Conservation (phyloP, 1,140 invertebrate species). For the Phocides pigmalion region DNA sequence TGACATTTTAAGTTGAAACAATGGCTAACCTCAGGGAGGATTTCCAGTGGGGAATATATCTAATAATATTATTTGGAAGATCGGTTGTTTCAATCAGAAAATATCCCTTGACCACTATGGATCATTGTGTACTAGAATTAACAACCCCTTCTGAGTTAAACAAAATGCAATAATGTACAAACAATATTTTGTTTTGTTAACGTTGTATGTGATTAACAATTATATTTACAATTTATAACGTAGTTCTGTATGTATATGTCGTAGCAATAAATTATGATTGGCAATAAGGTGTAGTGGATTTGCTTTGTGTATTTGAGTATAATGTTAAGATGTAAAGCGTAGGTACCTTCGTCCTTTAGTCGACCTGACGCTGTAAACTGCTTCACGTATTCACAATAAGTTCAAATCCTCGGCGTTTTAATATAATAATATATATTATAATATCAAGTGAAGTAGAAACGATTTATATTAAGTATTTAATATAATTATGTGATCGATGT, state of each 20-base stretch:
- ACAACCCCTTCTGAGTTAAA: constrained; percentile 67
- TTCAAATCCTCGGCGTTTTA: constrained; percentile 74
- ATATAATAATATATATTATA: constrained; percentile 68
- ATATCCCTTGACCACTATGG: no score
- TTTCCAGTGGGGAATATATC: no score
- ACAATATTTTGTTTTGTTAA: constrained; percentile 78
- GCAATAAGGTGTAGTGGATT: constrained; percentile 79
- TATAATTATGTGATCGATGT: constrained; percentile 51
- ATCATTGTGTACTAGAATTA: constrained; percentile 36
- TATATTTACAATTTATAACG: constrained; percentile 78
- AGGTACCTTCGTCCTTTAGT: constrained; percentile 53
- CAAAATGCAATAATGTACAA: constrained; percentile 76
- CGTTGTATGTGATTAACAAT: constrained; percentile 75
- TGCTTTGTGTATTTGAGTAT: constrained; percentile 73
- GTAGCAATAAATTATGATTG: constrained; percentile 82
- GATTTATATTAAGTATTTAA: constrained; percentile 56
- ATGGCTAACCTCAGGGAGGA: no score
- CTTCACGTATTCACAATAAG: constrained; percentile 72
- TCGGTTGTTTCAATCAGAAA: no score
- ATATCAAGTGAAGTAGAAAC: constrained; percentile 61
- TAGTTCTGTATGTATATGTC: constrained; percentile 74
- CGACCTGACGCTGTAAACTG: constrained; percentile 72
- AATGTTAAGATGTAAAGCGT: constrained; percentile 59
- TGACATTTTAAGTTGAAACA: no score
- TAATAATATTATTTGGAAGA: no score